phyloP scores from a whole-genome alignment of 53 echinoderm and acorn worm genomes.

The Antedon mediterranea region DNA sequence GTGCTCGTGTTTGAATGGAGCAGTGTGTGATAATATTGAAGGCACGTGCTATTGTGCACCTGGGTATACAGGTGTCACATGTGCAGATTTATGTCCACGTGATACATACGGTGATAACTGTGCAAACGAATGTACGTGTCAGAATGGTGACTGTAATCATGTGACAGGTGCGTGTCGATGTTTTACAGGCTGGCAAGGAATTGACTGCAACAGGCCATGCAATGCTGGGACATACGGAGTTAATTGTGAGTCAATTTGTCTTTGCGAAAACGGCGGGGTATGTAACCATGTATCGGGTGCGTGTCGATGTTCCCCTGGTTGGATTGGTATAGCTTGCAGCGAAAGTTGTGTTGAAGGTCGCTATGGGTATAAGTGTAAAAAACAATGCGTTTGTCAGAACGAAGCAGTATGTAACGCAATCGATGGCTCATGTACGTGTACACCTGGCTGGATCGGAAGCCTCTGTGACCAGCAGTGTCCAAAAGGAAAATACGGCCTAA shows the following conservation, averaged over 20 bases:
- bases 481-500: slow-evolving; percentile 22
- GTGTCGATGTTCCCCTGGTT: slow-evolving; percentile 29
- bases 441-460: slow-evolving; percentile 57
- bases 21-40: slow-evolving; percentile 30
- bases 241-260: slow-evolving; percentile 11
- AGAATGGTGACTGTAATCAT: slow-evolving; percentile 37
- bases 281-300: slow-evolving; percentile 30
- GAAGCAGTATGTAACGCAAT: slow-evolving; percentile 32
- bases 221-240: slow-evolving; percentile 11
- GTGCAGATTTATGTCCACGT: slow-evolving; percentile 32
- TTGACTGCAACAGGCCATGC: slow-evolving; percentile 20
- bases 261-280: slow-evolving; percentile 22
- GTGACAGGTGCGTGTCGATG: slow-evolving; percentile 44
- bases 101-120: slow-evolving; percentile 43
- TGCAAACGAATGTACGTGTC: slow-evolving; percentile 16
- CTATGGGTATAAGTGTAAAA: background rate
- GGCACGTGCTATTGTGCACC: slow-evolving; percentile 39
- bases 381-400: slow-evolving; percentile 43
- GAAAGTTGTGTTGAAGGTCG: slow-evolving; percentile 5
- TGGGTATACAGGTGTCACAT: slow-evolving; percentile 40
- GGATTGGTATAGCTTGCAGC: slow-evolving; percentile 15
- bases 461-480: slow-evolving; percentile 26
- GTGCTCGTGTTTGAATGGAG: slow-evolving; percentile 33
- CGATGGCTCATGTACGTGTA: slow-evolving; percentile 58
- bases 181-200: slow-evolving; percentile 18